Evolutionary conservation across 1,140 invertebrate genomes (phyloP).

Genomic region (Ostrea edulis): DNA sequence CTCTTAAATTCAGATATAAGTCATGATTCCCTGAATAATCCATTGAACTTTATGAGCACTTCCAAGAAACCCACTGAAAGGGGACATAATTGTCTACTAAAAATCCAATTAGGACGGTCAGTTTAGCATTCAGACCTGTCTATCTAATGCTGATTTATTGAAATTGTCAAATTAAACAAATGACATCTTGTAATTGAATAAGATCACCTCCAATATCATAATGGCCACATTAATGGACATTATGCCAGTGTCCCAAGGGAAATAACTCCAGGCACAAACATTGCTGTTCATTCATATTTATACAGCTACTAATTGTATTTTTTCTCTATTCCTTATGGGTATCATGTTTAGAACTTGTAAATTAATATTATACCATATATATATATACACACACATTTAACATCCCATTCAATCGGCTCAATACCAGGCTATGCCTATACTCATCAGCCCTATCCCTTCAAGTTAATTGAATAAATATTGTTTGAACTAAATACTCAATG

Average conservation of each 20-base stretch:
- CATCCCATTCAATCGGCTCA: too few relatives aligned
- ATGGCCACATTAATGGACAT: constrained; percentile 19
- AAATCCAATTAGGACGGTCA: constrained; percentile 3
- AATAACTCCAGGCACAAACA: constrained; percentile 5
- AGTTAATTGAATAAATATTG: too few relatives aligned
- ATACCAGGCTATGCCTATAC: too few relatives aligned
- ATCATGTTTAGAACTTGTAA: too few relatives aligned
- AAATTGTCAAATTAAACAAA: constrained; percentile 35
- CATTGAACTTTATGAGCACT: not conserved
- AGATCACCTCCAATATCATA: not conserved
- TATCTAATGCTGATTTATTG: constrained; percentile 32
- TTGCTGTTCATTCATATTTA: too few relatives aligned
- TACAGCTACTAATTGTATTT: too few relatives aligned
- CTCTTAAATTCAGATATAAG: not conserved
- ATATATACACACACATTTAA: too few relatives aligned
- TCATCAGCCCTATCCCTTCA: too few relatives aligned
- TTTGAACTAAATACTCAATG: too few relatives aligned
- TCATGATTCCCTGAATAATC: constrained; percentile 9
- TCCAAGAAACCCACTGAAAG: not conserved
- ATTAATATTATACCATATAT: too few relatives aligned
- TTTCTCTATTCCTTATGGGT: too few relatives aligned
- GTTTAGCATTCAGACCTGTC: constrained; percentile 16
- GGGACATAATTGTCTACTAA: not conserved
- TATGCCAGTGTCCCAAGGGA: constrained; percentile 6
- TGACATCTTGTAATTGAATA: constrained; percentile 28